phyloP scores from a whole-genome alignment of 2,797 vertebrate genomes.

The Mus spretus region DNA sequence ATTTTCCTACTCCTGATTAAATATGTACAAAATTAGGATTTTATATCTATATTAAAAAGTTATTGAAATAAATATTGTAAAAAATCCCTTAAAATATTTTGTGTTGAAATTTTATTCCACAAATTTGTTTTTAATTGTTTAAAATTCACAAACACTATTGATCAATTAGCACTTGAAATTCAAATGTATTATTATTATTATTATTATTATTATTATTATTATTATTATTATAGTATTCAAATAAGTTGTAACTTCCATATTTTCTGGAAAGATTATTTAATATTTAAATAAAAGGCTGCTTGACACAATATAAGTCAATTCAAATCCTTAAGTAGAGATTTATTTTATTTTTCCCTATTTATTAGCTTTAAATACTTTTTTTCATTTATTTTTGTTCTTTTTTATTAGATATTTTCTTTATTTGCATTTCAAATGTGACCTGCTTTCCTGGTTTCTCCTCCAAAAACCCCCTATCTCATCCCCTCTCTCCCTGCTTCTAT shows the following conservation, averaged over 20 bases:
- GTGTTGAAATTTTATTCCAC: conserved; percentile 71
- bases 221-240: conserved; percentile 58
- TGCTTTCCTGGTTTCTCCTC: too few relatives aligned
- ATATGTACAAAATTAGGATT: conserved; percentile 45
- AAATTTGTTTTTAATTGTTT: conserved; percentile 67
- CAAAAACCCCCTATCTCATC: too few relatives aligned
- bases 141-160: conserved; percentile 66
- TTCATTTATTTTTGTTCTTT: too few relatives aligned
- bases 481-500: too few relatives aligned
- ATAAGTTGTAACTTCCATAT: conserved; percentile 49
- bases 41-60: conserved; percentile 59
- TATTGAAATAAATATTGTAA: conserved; percentile 65
- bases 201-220: too few relatives aligned
- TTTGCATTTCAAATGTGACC: too few relatives aligned
- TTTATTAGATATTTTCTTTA: too few relatives aligned
- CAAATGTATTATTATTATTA: too few relatives aligned
- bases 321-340: conserved; percentile 5
- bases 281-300: conserved; percentile 52
- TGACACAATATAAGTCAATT: conserved; percentile 22
- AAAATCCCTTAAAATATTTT: conserved; percentile 66
- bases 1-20: conserved; percentile 34
- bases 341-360: not conserved
- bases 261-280: conserved; percentile 65
- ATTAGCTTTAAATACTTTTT: not conserved
- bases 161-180: conserved; percentile 66